Evolutionary conservation across 2,113 vertebrate genomes (phyloP), one percentile per base, ranked within the genome.

Genomic region (Eudorcas thomsonii): DNA sequence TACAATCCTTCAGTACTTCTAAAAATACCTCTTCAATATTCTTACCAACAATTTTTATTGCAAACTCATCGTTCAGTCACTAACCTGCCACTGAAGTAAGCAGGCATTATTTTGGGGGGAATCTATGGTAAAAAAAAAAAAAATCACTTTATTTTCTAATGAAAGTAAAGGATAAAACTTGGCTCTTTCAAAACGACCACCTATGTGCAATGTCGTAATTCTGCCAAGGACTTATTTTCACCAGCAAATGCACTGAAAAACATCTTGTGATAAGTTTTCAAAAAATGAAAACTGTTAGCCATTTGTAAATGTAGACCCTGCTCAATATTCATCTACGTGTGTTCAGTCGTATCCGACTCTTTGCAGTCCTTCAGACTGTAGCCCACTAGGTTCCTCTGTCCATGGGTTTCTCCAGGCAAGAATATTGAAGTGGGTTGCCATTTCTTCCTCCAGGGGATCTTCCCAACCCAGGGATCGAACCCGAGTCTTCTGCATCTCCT

Each of bases 251-350:
- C 55, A 78, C 13, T 93, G 74, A 95, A 88, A 71, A 89, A 91
- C 43, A 83, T 36, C 52, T 52, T 74, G 15, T 87, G 60, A 30
- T 74, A 64, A 78, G 21, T 87, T 89, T 91, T 64, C 78, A 88
- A 80, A 93, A 94, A 45, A 95, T 43, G 28, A 86, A 97, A 97
- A 77, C 48, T 62, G 30, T 71, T 83, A 90, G 88, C 39, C 77
- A 78, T 30, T 74, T 87, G 7, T 74, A 91, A 91, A 78, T 71
- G 30, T 14, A 96, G 80, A 62, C 39, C 60, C 93, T 83, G 43
- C 50, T 95, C 52, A 71, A 28, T 91, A 85, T 89, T 91, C 96
- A 96, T 17, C 54, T 78, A 26, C 2, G 2, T 26, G 39, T 43
- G 23, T 43, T 77, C 3, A 26, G 39, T 7, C 0, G 3, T 77